Conservation (phyloP, 2,113 vertebrate genomes). For the Albula goreensis region DNA sequence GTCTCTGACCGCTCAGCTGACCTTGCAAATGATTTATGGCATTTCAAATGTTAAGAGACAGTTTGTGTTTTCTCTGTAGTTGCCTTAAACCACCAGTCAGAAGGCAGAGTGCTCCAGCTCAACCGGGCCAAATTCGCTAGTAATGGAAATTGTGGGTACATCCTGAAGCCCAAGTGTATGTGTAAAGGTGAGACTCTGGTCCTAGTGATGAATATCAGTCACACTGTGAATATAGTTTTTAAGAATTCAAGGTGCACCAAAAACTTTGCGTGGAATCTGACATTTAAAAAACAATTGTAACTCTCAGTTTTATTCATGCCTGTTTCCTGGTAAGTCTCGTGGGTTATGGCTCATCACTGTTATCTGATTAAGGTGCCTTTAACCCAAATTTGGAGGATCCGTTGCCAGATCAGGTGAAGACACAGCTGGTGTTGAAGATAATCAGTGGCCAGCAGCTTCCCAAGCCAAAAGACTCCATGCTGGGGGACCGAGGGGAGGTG, state of each 20-base stretch:
- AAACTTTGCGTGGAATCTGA: too few relatives aligned
- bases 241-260: too few relatives aligned
- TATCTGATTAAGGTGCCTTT: constrained; percentile 76
- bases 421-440: constrained; percentile 87
- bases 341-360: not conserved
- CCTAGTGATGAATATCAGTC: not conserved
- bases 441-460: constrained; percentile 97
- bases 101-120: constrained; percentile 91
- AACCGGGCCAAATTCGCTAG: constrained; percentile 93
- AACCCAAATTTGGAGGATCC: constrained; percentile 90
- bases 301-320: too few relatives aligned
- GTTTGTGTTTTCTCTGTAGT: constrained; percentile 67
- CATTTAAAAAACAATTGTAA: too few relatives aligned
- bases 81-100: constrained; percentile 95
- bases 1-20: not conserved
- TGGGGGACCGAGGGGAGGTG: constrained; percentile 97
- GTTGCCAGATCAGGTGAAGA: constrained; percentile 82
- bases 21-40: not conserved
- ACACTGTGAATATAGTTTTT: too few relatives aligned
- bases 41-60: not conserved
- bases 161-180: constrained; percentile 90
- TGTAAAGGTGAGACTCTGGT: constrained; percentile 80
- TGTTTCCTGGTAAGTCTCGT: too few relatives aligned
- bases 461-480: constrained; percentile 93
- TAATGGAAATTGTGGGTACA: constrained; percentile 95